Percentiles rank a stretch among this genome's conserved stretches.
These are phyloP conservation scores for Boleophthalmus pectinirostris DNA, from an alignment of 2,113 vertebrate species.

Conservation along the genomic window DNA sequence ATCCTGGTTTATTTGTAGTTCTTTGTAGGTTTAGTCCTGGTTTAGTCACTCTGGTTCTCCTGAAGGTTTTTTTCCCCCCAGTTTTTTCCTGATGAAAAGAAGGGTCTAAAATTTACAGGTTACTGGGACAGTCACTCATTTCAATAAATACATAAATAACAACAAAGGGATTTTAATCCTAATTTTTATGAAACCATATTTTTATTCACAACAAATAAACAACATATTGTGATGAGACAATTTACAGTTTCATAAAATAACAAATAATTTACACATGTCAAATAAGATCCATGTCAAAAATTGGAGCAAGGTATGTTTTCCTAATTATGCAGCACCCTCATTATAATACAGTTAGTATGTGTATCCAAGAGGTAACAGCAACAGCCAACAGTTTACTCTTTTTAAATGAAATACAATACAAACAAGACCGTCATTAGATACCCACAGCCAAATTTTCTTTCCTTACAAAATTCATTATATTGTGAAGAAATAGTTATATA, in stretches of 20 bases:
- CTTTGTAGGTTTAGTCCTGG: too few species aligned
- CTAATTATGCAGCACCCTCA: background rate
- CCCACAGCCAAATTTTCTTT: background rate
- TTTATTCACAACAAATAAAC: background rate
- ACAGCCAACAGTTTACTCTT: too few species aligned
- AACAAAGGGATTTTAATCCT: background rate
- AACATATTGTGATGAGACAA: background rate
- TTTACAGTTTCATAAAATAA: background rate
- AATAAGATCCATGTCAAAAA: background rate
- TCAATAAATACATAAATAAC: background rate
- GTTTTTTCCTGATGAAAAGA: too few species aligned
- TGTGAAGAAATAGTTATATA: conserved; percentile 49
- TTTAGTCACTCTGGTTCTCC: too few species aligned
- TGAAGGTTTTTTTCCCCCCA: too few species aligned
- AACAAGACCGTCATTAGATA: background rate
- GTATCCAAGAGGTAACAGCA: too few species aligned
- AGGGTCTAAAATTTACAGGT: too few species aligned
- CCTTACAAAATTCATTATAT: conserved; percentile 38
- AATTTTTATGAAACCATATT: background rate
- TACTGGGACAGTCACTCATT: too few species aligned
- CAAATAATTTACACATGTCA: background rate
- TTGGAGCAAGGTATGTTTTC: background rate
- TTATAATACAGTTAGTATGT: too few species aligned
- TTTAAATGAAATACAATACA: background rate
- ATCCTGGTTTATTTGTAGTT: too few species aligned